A percentile compares a stretch with the other conserved stretches of the same genome.
phyloP scores from a whole-genome alignment of 1,140 invertebrate species.

The Melitaea cinxia region DNA sequence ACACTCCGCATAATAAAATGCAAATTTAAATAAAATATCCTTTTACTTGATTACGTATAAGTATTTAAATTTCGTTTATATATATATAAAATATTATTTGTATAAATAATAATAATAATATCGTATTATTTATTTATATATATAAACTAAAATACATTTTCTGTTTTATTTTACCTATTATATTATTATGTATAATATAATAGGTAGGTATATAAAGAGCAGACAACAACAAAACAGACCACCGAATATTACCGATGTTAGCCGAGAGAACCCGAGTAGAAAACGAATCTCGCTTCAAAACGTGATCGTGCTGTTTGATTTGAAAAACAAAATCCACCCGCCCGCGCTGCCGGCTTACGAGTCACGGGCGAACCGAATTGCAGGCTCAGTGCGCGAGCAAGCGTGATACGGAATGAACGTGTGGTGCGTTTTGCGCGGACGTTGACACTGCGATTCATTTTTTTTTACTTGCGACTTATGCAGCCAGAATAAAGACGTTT shows the following conservation, averaged over 20 bases:
- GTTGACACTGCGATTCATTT: conserved; percentile 74
- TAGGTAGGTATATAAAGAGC: conserved; percentile 46
- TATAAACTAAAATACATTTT: too few species aligned
- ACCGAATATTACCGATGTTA: conserved; percentile 54
- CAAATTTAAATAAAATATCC: conserved; percentile 11
- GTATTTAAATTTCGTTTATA: conserved; percentile 10
- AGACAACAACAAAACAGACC: conserved; percentile 63
- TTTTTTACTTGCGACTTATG: conserved; percentile 70
- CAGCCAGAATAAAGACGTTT: conserved; percentile 68
- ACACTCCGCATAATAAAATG: background rate
- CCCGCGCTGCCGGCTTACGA: conserved; percentile 63
- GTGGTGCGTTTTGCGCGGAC: conserved; percentile 80
- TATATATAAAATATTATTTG: too few species aligned
- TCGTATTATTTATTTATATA: too few species aligned
- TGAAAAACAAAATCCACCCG: conserved; percentile 79
- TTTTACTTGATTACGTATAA: conserved; percentile 6
- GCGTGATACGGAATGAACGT: conserved; percentile 81
- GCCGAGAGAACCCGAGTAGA: conserved; percentile 61
- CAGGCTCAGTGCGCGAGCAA: conserved; percentile 76
- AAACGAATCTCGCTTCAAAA: conserved; percentile 77
- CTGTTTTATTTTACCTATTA: too few species aligned
- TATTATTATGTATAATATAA: too few species aligned
- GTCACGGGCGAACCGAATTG: conserved; percentile 63
- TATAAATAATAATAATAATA: too few species aligned
- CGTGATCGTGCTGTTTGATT: conserved; percentile 78